Evolutionary conservation across 1,140 invertebrate species (phyloP).

Genomic region (Amphibalanus amphitrite): DNA sequence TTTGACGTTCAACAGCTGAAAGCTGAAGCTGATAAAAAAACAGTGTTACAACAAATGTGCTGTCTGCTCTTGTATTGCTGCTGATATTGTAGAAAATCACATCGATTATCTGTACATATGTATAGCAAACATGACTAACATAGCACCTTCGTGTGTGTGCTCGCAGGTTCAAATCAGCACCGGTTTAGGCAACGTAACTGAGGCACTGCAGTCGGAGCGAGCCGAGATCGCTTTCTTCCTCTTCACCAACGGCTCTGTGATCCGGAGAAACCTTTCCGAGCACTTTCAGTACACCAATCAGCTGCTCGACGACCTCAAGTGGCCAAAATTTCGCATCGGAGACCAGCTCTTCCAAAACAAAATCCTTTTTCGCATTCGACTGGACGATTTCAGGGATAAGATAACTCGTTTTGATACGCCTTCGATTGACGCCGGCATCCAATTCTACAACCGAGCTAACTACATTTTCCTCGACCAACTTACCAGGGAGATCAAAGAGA

Average conservation of each 20-base stretch:
- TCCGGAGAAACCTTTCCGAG: constrained; percentile 15
- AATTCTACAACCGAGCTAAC: constrained; percentile 17
- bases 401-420: constrained; percentile 11
- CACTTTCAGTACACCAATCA: constrained; percentile 16
- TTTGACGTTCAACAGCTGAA: too few relatives aligned
- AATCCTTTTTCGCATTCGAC: constrained; percentile 17
- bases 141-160: not conserved
- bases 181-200: constrained; percentile 13
- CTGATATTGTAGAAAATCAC: too few relatives aligned
- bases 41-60: too few relatives aligned
- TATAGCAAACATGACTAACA: not conserved
- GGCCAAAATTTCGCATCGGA: constrained; percentile 12
- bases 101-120: not conserved
- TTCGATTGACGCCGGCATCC: constrained; percentile 14
- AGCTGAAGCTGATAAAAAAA: too few relatives aligned
- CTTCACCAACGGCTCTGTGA: constrained; percentile 15
- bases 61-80: too few relatives aligned
- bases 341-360: constrained; percentile 17
- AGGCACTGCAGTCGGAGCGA: constrained; percentile 24
- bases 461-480: constrained; percentile 14
- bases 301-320: constrained; percentile 13
- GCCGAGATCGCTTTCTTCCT: constrained; percentile 21
- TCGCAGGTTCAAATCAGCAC: constrained; percentile 14
- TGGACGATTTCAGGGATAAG: constrained; percentile 18
- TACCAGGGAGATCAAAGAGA: constrained; percentile 16